Percentiles rank a stretch among this genome's conserved stretches.
Conservation (phyloP, 2,113 vertebrate species). For the Hoplias malabaricus region DNA sequence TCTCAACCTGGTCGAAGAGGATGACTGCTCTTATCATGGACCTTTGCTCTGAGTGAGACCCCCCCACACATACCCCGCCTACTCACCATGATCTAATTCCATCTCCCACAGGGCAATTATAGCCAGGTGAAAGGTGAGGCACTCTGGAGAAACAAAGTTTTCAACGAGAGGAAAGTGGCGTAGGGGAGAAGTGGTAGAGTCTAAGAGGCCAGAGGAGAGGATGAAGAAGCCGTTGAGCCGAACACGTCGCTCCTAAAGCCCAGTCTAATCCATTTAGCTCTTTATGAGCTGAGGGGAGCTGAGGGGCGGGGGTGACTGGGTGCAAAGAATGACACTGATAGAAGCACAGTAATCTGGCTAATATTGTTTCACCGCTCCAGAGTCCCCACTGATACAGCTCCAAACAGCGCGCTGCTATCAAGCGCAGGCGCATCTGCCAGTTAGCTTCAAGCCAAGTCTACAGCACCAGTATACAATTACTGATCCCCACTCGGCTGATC, state of each 20-base stretch:
- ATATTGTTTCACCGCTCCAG: conserved; percentile 34
- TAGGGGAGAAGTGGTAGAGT: neutral
- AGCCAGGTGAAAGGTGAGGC: conserved; percentile 35
- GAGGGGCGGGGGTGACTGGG: no score
- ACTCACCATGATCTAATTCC: conserved; percentile 40
- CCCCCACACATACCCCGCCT: conserved; percentile 4
- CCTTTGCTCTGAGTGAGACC: conserved; percentile 19
- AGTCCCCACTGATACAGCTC: conserved; percentile 36
- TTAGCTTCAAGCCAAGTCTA: conserved; percentile 32
- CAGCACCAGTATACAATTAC: conserved; percentile 35
- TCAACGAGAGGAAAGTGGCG: neutral
- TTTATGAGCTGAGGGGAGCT: conserved; percentile 38
- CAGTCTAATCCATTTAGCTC: conserved; percentile 34
- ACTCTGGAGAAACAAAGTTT: conserved; percentile 26
- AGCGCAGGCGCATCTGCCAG: conserved; percentile 15
- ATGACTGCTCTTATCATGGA: conserved; percentile 16
- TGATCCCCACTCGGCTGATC: conserved; percentile 23
- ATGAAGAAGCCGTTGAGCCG: neutral
- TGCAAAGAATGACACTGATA: conserved; percentile 23
- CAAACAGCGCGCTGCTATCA: conserved; percentile 24
- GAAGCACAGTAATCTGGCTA: conserved; percentile 31
- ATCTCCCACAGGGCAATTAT: conserved; percentile 43
- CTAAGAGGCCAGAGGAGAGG: neutral
- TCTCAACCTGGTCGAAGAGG: conserved; percentile 8
- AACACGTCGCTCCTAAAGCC: conserved; percentile 15